phyloP scores from a whole-genome alignment of 1,140 invertebrate genomes.

The Pogonomyrmex californicus region DNA sequence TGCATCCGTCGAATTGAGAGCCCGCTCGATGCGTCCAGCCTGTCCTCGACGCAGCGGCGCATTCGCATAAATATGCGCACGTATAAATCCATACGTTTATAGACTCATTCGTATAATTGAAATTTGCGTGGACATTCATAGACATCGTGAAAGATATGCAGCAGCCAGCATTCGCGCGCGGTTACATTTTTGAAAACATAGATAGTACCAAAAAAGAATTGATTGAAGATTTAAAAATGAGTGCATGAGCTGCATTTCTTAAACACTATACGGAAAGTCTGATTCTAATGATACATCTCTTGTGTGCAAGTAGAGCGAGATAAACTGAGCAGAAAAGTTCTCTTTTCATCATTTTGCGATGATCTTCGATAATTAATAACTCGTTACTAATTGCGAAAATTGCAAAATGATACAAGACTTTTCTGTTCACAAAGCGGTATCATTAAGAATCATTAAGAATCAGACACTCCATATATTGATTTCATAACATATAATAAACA shows the following conservation, averaged over 20 bases:
- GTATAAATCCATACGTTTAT: conserved; percentile 40
- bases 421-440: too few relatives aligned
- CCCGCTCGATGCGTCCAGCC: conserved; percentile 28
- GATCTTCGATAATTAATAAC: too few relatives aligned
- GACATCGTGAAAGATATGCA: background rate
- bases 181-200: background rate
- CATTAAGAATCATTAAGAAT: too few relatives aligned
- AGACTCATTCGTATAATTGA: conserved; percentile 41
- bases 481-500: too few relatives aligned
- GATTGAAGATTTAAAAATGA: background rate
- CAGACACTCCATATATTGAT: too few relatives aligned
- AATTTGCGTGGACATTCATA: background rate
- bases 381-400: too few relatives aligned
- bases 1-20: conserved; percentile 53
- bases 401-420: too few relatives aligned
- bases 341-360: too few relatives aligned
- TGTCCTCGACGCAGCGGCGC: background rate
- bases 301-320: too few relatives aligned
- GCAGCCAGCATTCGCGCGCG: background rate
- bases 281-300: too few relatives aligned
- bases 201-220: background rate
- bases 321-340: too few relatives aligned
- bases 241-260: background rate
- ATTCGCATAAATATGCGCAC: conserved; percentile 33
- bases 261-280: background rate